phyloP scores from a whole-genome alignment of 2,888 invertebrate species.

The Agrochola lota region DNA sequence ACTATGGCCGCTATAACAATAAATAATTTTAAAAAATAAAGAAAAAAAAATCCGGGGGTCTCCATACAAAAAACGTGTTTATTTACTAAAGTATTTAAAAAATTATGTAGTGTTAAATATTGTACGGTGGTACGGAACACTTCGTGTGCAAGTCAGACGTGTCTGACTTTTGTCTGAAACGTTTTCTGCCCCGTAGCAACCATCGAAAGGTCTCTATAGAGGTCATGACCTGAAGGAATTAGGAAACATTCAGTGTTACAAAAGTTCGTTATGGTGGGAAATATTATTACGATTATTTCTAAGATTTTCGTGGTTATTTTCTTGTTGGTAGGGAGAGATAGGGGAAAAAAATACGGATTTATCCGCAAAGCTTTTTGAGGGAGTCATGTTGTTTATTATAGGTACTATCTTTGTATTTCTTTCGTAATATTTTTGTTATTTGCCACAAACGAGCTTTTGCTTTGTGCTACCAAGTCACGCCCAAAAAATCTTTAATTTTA shows the following conservation, averaged over 20 bases:
- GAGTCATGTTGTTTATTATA: constrained; percentile 25
- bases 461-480: background rate
- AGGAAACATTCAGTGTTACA: constrained; percentile 28
- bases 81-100: too few relatives aligned
- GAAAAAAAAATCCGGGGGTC: background rate
- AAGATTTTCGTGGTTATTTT: constrained; percentile 49
- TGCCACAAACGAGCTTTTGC: constrained; percentile 2
- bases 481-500: background rate
- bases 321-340: constrained; percentile 24
- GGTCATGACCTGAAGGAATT: constrained; percentile 55
- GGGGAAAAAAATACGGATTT: constrained; percentile 23
- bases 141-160: background rate
- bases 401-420: constrained; percentile 16
- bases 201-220: constrained; percentile 23
- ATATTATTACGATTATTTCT: constrained; percentile 41
- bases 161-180: constrained; percentile 21
- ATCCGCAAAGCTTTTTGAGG: constrained; percentile 14
- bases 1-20: background rate
- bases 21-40: background rate
- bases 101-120: too few relatives aligned
- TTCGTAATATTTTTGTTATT: constrained; percentile 4
- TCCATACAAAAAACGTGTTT: background rate
- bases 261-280: constrained; percentile 34
- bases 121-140: too few relatives aligned
- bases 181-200: constrained; percentile 19